Evolutionary conservation across 2,888 invertebrate species (phyloP).

Genomic region (Sthenelais limicola): DNA sequence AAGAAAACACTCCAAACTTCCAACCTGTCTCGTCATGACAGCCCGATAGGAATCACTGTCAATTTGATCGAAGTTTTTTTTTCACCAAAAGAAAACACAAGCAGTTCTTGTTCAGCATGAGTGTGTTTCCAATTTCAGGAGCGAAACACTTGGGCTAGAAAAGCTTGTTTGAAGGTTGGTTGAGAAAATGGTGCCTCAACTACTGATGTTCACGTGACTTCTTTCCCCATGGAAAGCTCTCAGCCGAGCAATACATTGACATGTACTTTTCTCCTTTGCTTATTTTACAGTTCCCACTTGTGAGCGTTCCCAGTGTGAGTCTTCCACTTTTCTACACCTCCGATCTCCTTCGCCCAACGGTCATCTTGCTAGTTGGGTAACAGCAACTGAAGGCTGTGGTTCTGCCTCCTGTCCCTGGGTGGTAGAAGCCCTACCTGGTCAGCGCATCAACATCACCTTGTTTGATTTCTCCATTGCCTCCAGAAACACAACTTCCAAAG

Average conservation of each 20-base stretch:
- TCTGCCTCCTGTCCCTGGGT: slow-evolving; percentile 41
- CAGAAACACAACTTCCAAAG: not conserved
- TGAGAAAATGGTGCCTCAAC: no score
- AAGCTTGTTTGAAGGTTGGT: no score
- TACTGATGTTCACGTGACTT: no score
- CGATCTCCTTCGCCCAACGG: slow-evolving; percentile 17
- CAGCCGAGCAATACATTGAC: not conserved
- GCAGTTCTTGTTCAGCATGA: not conserved
- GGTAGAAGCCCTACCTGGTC: slow-evolving; percentile 30
- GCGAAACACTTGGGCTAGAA: no score
- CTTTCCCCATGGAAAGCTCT: no score
- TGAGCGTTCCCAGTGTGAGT: slow-evolving; percentile 26
- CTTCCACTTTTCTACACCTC: slow-evolving; percentile 28
- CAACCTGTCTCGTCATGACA: slow-evolving; percentile 8
- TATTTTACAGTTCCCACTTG: slow-evolving; percentile 25
- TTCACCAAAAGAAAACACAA: slow-evolving; percentile 18
- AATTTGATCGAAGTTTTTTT: not conserved
- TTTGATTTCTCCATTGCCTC: slow-evolving; percentile 34
- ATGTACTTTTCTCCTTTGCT: not conserved
- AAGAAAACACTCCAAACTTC: slow-evolving; percentile 29
- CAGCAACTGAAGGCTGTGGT: slow-evolving; percentile 36
- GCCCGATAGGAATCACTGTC: slow-evolving; percentile 7
- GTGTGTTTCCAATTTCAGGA: slow-evolving; percentile 20
- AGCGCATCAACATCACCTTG: slow-evolving; percentile 37
- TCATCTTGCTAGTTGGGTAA: slow-evolving; percentile 31